Percentiles rank a stretch among this genome's conserved stretches.
Evolutionary conservation across 37 sponge, comb jelly and placozoan genomes (phyloP).

Genomic region (Aplysina aerophoba): DNA sequence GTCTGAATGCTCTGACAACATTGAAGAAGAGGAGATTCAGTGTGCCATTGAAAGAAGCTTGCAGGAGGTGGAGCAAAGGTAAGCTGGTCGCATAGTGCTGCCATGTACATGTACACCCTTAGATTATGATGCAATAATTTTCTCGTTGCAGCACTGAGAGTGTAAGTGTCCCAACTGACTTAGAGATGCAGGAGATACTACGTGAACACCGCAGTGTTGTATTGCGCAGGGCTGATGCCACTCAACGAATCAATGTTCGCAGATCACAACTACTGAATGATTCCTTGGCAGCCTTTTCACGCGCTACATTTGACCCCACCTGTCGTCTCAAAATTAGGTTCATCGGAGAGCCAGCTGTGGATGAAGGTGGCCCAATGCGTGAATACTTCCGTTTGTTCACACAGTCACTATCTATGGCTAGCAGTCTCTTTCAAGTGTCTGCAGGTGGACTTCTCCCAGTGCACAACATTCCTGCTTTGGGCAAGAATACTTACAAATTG

Average conservation of each 20-base stretch:
- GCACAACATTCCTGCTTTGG: no score
- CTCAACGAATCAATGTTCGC: background rate
- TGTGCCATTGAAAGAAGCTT: background rate
- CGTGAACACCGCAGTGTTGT: background rate
- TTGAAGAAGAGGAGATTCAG: background rate
- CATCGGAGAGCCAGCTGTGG: constrained; percentile 8
- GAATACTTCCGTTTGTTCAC: background rate
- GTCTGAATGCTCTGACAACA: background rate
- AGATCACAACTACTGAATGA: background rate
- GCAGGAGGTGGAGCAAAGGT: background rate
- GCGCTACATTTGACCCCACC: background rate
- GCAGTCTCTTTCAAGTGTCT: no score
- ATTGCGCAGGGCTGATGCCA: background rate
- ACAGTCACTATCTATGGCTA: no score
- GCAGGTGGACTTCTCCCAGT: no score
- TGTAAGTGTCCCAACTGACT: background rate
- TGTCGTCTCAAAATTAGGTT: background rate
- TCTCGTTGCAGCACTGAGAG: background rate
- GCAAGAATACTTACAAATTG: no score
- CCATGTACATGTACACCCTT: background rate
- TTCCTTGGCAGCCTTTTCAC: background rate
- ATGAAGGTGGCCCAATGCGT: constrained; percentile 8
- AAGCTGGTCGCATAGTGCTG: background rate
- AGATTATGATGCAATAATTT: background rate
- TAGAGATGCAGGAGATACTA: background rate